These are phyloP conservation scores for Baronia brevicornis DNA, from an alignment of 2,888 invertebrate genomes.

Conservation along the genomic window DNA sequence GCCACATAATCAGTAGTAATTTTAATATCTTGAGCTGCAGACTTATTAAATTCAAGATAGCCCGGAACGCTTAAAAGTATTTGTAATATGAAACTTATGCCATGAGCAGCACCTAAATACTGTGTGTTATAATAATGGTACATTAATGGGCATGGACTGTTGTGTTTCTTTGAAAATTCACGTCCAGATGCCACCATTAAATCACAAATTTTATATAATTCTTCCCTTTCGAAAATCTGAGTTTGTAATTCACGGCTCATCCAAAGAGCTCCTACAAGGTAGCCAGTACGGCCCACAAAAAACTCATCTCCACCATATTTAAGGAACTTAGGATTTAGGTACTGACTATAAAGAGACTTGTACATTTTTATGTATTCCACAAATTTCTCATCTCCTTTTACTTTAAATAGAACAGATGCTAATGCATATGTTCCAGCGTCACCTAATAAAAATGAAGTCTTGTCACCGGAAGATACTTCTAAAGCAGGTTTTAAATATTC, in stretches of 20 bases:
- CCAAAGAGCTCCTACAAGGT: conserved; percentile 85
- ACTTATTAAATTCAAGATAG: conserved; percentile 70
- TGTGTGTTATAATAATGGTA: conserved; percentile 84
- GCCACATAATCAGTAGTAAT: conserved; percentile 80
- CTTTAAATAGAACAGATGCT: conserved; percentile 77
- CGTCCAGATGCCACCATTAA: conserved; percentile 82
- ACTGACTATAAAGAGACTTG: conserved; percentile 48
- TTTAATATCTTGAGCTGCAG: conserved; percentile 76
- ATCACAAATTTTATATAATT: conserved; percentile 79
- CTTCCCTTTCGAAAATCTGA: conserved; percentile 51
- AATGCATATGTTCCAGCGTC: conserved; percentile 86
- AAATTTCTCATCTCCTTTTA: conserved; percentile 56
- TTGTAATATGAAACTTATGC: conserved; percentile 72
- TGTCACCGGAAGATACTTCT: conserved; percentile 73
- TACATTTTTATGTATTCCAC: conserved; percentile 46
- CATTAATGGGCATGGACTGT: conserved; percentile 82
- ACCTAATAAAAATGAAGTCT: conserved; percentile 85
- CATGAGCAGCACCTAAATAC: conserved; percentile 83
- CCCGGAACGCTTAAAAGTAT: conserved; percentile 68
- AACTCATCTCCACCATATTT: conserved; percentile 87
- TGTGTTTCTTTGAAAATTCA: conserved; percentile 76
- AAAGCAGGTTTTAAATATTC: conserved; percentile 79
- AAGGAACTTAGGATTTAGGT: conserved; percentile 66
- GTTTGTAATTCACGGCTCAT: conserved; percentile 74
- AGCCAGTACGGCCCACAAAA: conserved; percentile 90